Percentiles rank a stretch among this genome's conserved stretches.
These are phyloP conservation scores for Champsocephalus esox DNA, from an alignment of 2,797 vertebrate species.

Conservation along the genomic window DNA sequence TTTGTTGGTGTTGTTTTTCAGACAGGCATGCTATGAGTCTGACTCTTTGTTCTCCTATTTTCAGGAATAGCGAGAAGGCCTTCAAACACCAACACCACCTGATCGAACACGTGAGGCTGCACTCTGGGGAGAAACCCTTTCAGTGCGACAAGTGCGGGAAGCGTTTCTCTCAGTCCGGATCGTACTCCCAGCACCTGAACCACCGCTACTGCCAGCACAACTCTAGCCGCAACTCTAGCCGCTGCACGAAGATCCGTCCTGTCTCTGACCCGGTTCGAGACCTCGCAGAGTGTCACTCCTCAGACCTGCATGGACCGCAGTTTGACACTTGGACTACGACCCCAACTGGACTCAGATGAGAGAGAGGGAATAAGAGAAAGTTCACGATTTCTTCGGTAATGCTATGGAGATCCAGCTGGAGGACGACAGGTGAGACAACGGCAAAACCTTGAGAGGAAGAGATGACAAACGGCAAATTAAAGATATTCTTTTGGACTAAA, in stretches of 20 bases:
- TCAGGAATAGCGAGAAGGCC: constrained; percentile 96
- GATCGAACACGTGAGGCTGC: constrained; percentile 95
- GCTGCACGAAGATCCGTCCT: not conserved
- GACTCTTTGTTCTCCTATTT: not conserved
- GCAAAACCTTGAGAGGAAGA: not conserved
- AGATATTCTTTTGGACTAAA: no score
- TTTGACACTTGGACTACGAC: constrained; percentile 75
- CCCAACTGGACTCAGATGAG: constrained; percentile 92
- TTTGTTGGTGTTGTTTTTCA: no score
- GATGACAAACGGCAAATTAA: not conserved
- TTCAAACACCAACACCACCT: constrained; percentile 99
- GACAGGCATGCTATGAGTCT: not conserved
- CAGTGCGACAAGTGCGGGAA: constrained; percentile 98
- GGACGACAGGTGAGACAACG: not conserved
- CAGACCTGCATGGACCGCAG: constrained; percentile 62
- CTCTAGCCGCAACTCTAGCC: constrained; percentile 97
- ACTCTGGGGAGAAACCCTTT: constrained; percentile 98
- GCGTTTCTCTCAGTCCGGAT: constrained; percentile 97
- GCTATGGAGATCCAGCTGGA: no score
- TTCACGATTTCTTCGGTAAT: no score
- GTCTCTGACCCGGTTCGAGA: not conserved
- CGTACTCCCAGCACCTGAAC: constrained; percentile 94
- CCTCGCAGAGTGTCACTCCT: constrained; percentile 34
- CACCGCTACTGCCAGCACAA: constrained; percentile 85
- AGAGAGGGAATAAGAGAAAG: constrained; percentile 80